Base-by-base conservation (phyloP, 2,797 vertebrate genomes). In the Podarcis lilfordi region DNA sequence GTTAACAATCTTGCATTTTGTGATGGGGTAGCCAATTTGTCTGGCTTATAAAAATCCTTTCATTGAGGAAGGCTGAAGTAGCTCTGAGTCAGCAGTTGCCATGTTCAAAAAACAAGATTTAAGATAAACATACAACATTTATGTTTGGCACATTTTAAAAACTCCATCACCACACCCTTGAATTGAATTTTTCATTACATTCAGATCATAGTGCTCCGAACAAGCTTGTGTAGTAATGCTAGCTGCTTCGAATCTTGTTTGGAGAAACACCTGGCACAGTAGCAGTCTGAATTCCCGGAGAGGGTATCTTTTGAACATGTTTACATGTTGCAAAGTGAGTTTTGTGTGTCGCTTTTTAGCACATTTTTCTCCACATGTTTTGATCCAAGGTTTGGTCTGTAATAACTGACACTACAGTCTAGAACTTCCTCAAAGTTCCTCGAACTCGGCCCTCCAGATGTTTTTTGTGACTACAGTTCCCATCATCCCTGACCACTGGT, bases 81-180 rank as follows among this genome's bases (percentile, higher is more conserved):
- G 78, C 19, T 8, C 0, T 81, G 40, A 0, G 0, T 4, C 32
- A 76, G 50, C 13, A 76, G 19, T 43, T 11, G 4, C 1, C 0
- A 66, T 50, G 25, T 64, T 45, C n/a, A 25, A 29, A 66, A 81
- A 68, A 21, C 5, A 3, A 13, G 9, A 61, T 74, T 3, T 79
- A 86, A 76, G 7, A 1, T 80, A 86, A 27, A n/a, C 79, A 15
- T 8, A 55, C 50, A 55, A 4, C 27, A 68, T 79, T 50, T 68
- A 76, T 15, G 15, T 61, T 37, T 32, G 25, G 11, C 19, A 10
- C 11, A 21, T 27, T 40, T 75, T 35, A 1, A 61, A 61, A 76
- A 61, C 37, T 37, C 9, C 3, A 50, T 55, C 50, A 55, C 50
- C 50, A 15, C 50, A 55, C 50, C 50, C 50, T 55, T 4, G 50